These are phyloP conservation scores for Machimus rusticus DNA, from an alignment of 2,888 invertebrate species.

Conservation along the genomic window DNA sequence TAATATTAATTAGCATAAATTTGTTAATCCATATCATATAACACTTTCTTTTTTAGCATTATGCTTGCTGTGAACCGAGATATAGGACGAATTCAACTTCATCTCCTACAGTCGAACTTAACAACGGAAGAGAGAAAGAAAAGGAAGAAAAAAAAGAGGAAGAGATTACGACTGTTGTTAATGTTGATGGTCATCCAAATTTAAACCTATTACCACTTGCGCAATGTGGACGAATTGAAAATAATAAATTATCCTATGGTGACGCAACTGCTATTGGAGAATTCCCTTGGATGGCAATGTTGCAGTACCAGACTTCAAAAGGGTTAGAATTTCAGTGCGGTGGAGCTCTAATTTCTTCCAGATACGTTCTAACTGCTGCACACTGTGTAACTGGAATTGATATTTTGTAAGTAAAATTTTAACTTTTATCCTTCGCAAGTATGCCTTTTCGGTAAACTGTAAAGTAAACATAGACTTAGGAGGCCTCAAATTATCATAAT, in stretches of 20 bases:
- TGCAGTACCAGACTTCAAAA: slow-evolving; percentile 66
- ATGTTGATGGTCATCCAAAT: background rate
- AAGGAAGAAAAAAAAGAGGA: background rate
- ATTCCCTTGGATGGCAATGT: slow-evolving; percentile 79
- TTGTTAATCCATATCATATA: background rate
- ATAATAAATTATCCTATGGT: slow-evolving; percentile 68
- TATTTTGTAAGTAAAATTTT: slow-evolving; percentile 51
- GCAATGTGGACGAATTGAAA: slow-evolving; percentile 67
- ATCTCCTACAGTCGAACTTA: background rate
- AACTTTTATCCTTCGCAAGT: background rate
- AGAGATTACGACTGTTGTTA: background rate
- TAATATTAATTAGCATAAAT: too few relatives aligned
- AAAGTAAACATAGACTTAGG: background rate
- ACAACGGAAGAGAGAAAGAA: background rate
- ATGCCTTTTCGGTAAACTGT: background rate
- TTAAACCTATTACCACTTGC: background rate
- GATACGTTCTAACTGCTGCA: slow-evolving; percentile 57
- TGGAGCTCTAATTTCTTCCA: slow-evolving; percentile 56
- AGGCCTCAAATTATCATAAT: background rate
- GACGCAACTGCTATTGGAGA: slow-evolving; percentile 66
- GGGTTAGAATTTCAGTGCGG: slow-evolving; percentile 57
- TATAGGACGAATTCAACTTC: background rate
- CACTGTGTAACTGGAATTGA: slow-evolving; percentile 53
- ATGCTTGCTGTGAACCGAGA: slow-evolving; percentile 32
- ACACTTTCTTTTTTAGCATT: background rate